Percentiles rank a stretch among this genome's conserved stretches.
Conservation (phyloP, 2,888 invertebrate species). For the Rhimphoctona megacephalus region DNA sequence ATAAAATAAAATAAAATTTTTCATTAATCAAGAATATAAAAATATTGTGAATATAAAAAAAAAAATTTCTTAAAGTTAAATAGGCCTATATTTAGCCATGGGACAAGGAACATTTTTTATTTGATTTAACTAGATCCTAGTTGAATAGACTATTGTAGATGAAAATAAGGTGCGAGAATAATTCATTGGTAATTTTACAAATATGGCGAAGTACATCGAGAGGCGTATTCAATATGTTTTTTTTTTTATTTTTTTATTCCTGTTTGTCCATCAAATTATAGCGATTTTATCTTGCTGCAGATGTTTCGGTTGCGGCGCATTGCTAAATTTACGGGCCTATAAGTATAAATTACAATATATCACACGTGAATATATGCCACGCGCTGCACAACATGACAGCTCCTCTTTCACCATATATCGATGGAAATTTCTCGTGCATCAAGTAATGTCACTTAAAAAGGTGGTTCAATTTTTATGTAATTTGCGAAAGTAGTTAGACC, state of each 20-base stretch:
- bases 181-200: background rate
- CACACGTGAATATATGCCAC: background rate
- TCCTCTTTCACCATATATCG: conserved; percentile 34
- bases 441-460: background rate
- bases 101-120: no score
- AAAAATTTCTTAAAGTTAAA: no score
- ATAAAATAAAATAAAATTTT: no score
- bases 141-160: no score
- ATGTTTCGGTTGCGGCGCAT: background rate
- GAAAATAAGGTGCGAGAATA: background rate
- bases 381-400: background rate
- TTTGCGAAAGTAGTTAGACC: conserved; percentile 3
- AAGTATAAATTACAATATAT: background rate
- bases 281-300: background rate
- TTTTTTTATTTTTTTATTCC: background rate
- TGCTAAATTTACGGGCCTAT: background rate
- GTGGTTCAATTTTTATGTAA: background rate
- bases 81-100: no score
- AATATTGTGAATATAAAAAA: no score
- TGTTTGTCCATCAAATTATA: background rate
- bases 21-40: no score
- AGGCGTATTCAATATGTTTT: background rate
- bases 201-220: background rate
- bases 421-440: conserved; percentile 15
- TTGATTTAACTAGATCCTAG: no score